These are phyloP conservation scores for Mesorhabditis spiculigera DNA, from an alignment of 2,888 invertebrate species.

Conservation along the genomic window DNA sequence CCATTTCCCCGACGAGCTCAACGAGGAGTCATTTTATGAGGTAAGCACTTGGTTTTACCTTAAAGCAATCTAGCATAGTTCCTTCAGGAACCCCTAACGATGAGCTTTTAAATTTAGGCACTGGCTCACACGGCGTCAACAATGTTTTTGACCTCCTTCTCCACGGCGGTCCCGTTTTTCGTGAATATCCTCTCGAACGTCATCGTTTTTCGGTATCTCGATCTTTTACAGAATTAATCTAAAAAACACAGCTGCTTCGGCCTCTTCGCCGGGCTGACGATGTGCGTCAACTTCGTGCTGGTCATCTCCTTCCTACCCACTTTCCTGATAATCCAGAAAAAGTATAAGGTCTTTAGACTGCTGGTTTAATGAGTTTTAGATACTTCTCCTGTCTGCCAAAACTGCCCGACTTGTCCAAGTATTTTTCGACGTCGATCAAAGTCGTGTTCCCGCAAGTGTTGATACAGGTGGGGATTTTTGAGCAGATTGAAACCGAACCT, in stretches of 20 bases:
- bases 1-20: slow-evolving; percentile 44
- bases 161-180: slow-evolving; percentile 54
- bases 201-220: slow-evolving; percentile 43
- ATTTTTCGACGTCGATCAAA: slow-evolving; percentile 11
- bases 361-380: neutral
- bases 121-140: slow-evolving; percentile 47
- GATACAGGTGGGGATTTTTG: slow-evolving; percentile 8
- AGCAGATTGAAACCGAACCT: no score
- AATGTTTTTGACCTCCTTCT: slow-evolving; percentile 57
- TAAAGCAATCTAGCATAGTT: neutral
- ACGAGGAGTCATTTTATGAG: slow-evolving; percentile 35
- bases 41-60: slow-evolving; percentile 13
- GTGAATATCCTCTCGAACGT: slow-evolving; percentile 53
- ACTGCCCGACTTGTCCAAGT: slow-evolving; percentile 9
- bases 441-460: slow-evolving; percentile 10
- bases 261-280: slow-evolving; percentile 82
- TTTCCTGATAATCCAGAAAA: slow-evolving; percentile 31
- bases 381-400: slow-evolving; percentile 13
- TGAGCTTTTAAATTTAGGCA: slow-evolving; percentile 21
- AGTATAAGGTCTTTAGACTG: neutral
- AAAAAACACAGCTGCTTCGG: slow-evolving; percentile 45
- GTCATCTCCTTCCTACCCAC: slow-evolving; percentile 63
- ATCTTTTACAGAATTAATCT: neutral
- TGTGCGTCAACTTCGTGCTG: slow-evolving; percentile 83
- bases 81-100: slow-evolving; percentile 2